phyloP scores from a whole-genome alignment of 2,888 invertebrate genomes.

The Myopa tessellatipennis region DNA sequence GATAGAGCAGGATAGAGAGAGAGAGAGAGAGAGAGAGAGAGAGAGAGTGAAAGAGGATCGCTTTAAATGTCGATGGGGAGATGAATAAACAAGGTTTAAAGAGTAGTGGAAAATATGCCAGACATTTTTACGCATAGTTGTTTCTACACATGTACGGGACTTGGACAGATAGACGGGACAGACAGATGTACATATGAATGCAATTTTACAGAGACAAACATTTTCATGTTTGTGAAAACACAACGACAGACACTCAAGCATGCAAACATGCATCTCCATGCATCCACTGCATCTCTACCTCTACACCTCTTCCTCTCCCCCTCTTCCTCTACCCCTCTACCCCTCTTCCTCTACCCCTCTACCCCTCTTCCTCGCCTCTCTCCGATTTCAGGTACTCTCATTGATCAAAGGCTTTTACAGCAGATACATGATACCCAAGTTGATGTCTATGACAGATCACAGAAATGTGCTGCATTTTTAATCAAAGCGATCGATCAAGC shows the following conservation, averaged over 20 bases:
- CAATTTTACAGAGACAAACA: slow-evolving; percentile 42
- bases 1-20: slow-evolving; percentile 47
- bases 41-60: not conserved
- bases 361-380: no score
- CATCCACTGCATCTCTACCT: no score
- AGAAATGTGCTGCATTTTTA: slow-evolving; percentile 66
- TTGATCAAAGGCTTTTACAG: no score
- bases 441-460: slow-evolving; percentile 63
- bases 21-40: not conserved
- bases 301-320: no score
- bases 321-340: no score
- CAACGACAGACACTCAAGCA: not conserved
- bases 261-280: not conserved
- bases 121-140: slow-evolving; percentile 43
- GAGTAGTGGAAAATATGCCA: slow-evolving; percentile 39
- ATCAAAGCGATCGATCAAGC: slow-evolving; percentile 66
- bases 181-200: slow-evolving; percentile 41
- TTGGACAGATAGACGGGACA: slow-evolving; percentile 25
- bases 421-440: slow-evolving; percentile 28
- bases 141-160: not conserved
- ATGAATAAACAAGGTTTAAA: not conserved
- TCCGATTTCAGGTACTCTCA: no score
- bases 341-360: no score
- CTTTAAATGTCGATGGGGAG: not conserved
- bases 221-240: not conserved